phyloP scores from a whole-genome alignment of 2,797 vertebrate genomes.

The Lepus oiostolus region DNA sequence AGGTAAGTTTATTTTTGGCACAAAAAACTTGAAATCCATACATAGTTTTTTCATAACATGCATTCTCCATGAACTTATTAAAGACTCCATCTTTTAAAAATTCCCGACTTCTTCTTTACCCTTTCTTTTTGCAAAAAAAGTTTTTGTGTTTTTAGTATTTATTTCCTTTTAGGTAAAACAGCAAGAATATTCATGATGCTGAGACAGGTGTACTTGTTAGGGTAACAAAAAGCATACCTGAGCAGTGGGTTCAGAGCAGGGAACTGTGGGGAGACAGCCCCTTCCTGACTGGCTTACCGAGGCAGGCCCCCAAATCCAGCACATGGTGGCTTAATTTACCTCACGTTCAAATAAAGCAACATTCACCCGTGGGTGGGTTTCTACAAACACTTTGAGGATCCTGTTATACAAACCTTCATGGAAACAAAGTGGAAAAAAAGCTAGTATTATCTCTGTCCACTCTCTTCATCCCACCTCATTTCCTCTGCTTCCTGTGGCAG shows the following conservation, averaged over 20 bases:
- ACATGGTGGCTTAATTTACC: constrained; percentile 29
- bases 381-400: constrained; percentile 65
- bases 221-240: background rate
- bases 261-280: background rate
- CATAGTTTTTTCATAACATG: no score
- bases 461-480: constrained; percentile 40
- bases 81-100: background rate
- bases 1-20: no score
- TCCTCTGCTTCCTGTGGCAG: constrained; percentile 66
- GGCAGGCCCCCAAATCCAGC: background rate
- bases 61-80: no score
- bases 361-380: constrained; percentile 62
- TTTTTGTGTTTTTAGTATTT: constrained; percentile 14
- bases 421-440: background rate
- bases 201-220: background rate
- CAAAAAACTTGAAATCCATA: no score
- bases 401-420: constrained; percentile 49
- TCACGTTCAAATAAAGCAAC: constrained; percentile 60
- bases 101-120: constrained; percentile 25
- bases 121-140: background rate
- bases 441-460: constrained; percentile 7
- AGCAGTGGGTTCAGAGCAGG: background rate
- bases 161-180: constrained; percentile 17
- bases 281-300: background rate
- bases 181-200: background rate